Evolutionary conservation across 2,113 vertebrate species (phyloP).

Genomic region (Zingel zingel): DNA sequence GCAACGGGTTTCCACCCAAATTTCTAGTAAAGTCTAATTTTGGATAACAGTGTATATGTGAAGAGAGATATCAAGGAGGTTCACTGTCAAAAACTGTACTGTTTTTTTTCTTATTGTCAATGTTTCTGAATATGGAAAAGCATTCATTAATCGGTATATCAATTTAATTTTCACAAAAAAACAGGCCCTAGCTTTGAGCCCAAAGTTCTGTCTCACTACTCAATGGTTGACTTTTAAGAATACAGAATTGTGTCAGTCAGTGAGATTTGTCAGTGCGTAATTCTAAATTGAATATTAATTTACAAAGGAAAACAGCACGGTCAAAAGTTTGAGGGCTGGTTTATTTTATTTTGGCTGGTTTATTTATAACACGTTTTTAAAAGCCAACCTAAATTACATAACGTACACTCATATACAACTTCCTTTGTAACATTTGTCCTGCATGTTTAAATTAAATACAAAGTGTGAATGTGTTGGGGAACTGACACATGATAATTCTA

Average conservation of each 20-base stretch:
- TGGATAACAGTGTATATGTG: too few relatives aligned
- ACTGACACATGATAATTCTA: background rate
- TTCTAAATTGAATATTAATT: background rate
- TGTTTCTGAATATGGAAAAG: background rate
- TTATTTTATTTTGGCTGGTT: conserved; percentile 22
- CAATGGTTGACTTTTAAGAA: background rate
- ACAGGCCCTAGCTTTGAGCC: background rate
- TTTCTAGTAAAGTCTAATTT: too few relatives aligned
- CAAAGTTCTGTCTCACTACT: background rate
- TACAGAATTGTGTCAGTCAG: background rate
- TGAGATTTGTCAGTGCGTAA: background rate
- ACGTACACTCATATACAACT: background rate
- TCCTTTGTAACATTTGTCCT: background rate
- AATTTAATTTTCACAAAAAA: background rate
- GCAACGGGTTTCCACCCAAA: too few relatives aligned
- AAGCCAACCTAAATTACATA: conserved; percentile 4
- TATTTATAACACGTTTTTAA: conserved; percentile 20
- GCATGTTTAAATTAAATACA: background rate
- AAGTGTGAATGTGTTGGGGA: background rate
- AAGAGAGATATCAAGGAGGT: background rate
- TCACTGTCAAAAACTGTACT: background rate
- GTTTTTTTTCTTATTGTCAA: background rate
- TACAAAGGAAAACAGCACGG: background rate
- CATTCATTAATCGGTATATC: background rate
- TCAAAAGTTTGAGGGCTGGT: background rate